Evolutionary conservation across 2,113 vertebrate genomes (phyloP), one percentile per base, ranked within the genome.

Genomic region (Prionailurus viverrinus): DNA sequence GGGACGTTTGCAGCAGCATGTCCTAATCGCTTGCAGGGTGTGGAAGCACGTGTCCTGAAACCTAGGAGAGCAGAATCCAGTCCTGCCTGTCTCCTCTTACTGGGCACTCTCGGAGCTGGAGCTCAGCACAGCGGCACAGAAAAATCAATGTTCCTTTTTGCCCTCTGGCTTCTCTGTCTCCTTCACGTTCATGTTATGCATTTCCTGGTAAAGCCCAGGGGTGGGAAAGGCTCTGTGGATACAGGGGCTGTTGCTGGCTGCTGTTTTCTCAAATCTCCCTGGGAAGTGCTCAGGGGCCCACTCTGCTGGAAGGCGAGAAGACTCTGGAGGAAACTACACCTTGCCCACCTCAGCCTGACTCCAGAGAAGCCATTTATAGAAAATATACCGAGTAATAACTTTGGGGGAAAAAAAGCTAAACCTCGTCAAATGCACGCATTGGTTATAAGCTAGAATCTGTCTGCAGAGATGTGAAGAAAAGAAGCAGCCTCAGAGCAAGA

Each of bases 181-280:
- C 39, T 61, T 25, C 29, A 41, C 87, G 53, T 55, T 61, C 8
- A 8, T 27, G 45, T 19, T 15, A 18, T 11, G 4, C 63, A 27
- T 33, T 69, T 51, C 69, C 12, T 39, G 41, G 61, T 21, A 51
- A 36, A 51, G 25, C 41, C 23, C 10, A 4, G 4, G 7, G 9
- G 12, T 1, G 7, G 2, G 16, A 36, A 61, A 23, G 31, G 21
- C 39, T 53, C 12, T 2, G 4, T 6, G 0, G 14, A 73, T 33
- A 36, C 58, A n/a, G 36, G 29, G 7, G n/a, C 23, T n/a, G 33
- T 25, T 48, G 73, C 29, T 16, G 36, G 19, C 31, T 11, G 10
- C 83, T 48, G 14, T 41, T 84, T 66, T 58, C 55, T 89, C 13
- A 12, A 16, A 45, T 36, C 23, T 41, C 61, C n/a, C 58, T 45